Percentiles rank a stretch among this genome's conserved stretches.
Conservation (phyloP, 2,797 vertebrate genomes). For the Enteromius afrohamiltoni region DNA sequence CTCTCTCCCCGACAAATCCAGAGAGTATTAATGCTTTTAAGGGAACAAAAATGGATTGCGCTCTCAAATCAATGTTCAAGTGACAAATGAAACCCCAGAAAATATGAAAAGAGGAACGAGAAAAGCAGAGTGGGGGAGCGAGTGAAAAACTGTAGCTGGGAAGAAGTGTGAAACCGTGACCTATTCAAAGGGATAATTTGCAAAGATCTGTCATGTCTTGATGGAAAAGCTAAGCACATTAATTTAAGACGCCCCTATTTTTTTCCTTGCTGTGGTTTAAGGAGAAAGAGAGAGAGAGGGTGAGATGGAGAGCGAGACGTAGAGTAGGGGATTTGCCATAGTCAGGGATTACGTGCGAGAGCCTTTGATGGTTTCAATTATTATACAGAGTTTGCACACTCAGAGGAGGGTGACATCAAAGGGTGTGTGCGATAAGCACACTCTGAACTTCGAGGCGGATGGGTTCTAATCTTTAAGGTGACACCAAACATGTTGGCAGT, state of each 20-base stretch:
- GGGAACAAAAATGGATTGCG: slow-evolving; percentile 58
- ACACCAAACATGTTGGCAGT: slow-evolving; percentile 64
- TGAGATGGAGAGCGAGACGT: slow-evolving; percentile 40
- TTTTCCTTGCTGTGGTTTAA: slow-evolving; percentile 56
- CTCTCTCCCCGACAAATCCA: slow-evolving; percentile 50
- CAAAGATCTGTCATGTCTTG: slow-evolving; percentile 70
- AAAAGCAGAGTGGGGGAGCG: neutral
- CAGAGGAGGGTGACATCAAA: slow-evolving; percentile 65
- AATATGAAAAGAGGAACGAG: slow-evolving; percentile 60
- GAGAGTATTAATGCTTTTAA: slow-evolving; percentile 60
- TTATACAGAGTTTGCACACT: slow-evolving; percentile 65
- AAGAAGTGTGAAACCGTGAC: slow-evolving; percentile 65
- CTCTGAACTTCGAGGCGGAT: slow-evolving; percentile 58
- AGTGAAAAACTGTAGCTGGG: slow-evolving; percentile 57
- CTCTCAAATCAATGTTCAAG: slow-evolving; percentile 59
- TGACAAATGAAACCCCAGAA: slow-evolving; percentile 63
- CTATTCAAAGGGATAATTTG: slow-evolving; percentile 69
- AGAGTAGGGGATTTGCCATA: slow-evolving; percentile 61
- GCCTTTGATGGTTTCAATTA: slow-evolving; percentile 72
- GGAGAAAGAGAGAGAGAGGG: slow-evolving; percentile 40
- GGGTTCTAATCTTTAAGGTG: slow-evolving; percentile 67
- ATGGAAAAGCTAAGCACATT: slow-evolving; percentile 70
- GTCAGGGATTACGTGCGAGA: slow-evolving; percentile 63
- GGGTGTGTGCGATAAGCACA: slow-evolving; percentile 60
- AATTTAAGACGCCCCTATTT: slow-evolving; percentile 64